Base-by-base conservation (phyloP, 2,113 vertebrate species). In the Entosphenus tridentatus region DNA sequence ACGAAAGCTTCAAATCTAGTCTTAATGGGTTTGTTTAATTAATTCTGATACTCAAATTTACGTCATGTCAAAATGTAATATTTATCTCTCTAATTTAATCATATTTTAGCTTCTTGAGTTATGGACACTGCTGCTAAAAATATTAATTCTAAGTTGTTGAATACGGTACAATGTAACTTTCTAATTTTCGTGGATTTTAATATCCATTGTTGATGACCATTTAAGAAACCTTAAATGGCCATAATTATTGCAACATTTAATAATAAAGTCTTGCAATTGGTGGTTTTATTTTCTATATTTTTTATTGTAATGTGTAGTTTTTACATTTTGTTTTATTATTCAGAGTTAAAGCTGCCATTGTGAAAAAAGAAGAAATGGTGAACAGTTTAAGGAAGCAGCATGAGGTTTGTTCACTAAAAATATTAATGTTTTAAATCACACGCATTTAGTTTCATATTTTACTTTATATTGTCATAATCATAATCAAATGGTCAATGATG, bases 261-360 rank as follows among this genome's bases (percentile, higher is more conserved):
- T 10, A 8, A 57, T 68, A 39, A 10, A 54, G n/a, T 54, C 56
- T 14, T 16, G 11, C 8, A 39, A 39, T 55, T 54, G 57, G 14
- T 16, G 12, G 10, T 68, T 11, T 21, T 62, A 68, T 3, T 68
- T 5, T 65, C 62, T 11, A n/a, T 67, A 16, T 67, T 9, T 11
- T 11, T 67, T 21, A n/a, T 9, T 16, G n/a, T 9, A 16, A 21
- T 21, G 62, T 67, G 62, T 11, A 67, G n/a, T n/a, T 9, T 8
- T 67, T n/a, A 16, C n/a, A 67, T 13, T 11, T 0, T 14, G 68
- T 71, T 5, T 0, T 57, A n/a, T 54, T 3, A 12, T 11, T 1
- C 78, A 97, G 93, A 74, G 91, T 97, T 73, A 96, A 92, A 77
- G 73, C 75, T 0, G 93, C 91, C 0, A 82, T 96, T 10, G 77